Percentiles rank a stretch among this genome's conserved stretches.
Evolutionary conservation across 2,888 invertebrate genomes (phyloP).

Genomic region (Andricus curvator): DNA sequence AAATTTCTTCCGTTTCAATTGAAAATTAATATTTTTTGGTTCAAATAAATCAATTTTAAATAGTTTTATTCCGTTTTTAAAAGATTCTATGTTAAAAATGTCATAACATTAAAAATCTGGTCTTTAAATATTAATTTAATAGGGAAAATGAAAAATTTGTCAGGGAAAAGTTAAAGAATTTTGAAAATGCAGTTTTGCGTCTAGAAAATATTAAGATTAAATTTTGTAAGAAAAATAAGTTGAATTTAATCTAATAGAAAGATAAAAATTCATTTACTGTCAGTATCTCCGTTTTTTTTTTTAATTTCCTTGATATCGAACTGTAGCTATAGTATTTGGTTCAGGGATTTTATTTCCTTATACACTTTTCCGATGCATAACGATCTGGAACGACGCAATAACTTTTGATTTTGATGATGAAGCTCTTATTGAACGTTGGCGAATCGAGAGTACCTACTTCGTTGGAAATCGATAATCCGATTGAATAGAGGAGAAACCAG

Average conservation of each 20-base stretch:
- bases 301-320: neutral
- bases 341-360: neutral
- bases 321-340: too few species aligned
- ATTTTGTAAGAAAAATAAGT: neutral
- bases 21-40: too few species aligned
- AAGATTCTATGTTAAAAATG: too few species aligned
- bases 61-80: too few species aligned
- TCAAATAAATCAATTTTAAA: too few species aligned
- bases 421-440: neutral
- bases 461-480: slow-evolving; percentile 18
- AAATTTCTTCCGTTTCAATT: too few species aligned
- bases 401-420: neutral
- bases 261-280: neutral
- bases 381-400: neutral
- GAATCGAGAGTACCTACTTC: neutral
- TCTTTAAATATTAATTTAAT: too few species aligned
- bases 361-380: neutral
- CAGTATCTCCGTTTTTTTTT: neutral
- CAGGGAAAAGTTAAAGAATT: too few species aligned
- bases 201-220: neutral
- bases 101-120: too few species aligned
- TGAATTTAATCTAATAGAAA: neutral
- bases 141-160: too few species aligned
- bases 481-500: slow-evolving; percentile 21
- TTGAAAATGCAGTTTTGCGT: too few species aligned